Conservation (phyloP, 2,113 vertebrate genomes). For the Hippocampus guttulatus region DNA sequence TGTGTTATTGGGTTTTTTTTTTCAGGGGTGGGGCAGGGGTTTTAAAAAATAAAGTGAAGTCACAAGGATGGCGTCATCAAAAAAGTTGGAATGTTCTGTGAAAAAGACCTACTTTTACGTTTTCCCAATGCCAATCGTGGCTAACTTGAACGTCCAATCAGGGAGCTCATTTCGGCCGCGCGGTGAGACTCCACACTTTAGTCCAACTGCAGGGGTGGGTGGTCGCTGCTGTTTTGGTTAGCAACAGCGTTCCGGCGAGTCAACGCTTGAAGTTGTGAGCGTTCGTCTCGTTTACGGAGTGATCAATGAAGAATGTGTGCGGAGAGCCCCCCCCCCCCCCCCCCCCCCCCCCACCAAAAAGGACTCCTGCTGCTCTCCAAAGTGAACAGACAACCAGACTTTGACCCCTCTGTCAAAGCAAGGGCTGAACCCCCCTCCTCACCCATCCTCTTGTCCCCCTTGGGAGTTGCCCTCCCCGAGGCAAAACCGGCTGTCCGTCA, state of each 20-base stretch:
- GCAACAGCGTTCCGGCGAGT: neutral
- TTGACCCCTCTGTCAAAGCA: conserved; percentile 1
- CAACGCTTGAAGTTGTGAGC: neutral
- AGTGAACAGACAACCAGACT: conserved; percentile 2
- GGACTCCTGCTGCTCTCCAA: neutral
- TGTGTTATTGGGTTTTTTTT: neutral
- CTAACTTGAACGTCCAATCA: neutral
- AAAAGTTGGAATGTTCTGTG: no score
- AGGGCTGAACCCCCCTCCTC: conserved; percentile 17
- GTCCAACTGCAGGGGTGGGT: neutral
- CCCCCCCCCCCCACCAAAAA: neutral
- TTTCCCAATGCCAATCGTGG: no score
- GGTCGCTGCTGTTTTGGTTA: neutral
- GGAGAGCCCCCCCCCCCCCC: neutral
- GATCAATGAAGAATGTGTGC: neutral
- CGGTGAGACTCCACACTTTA: neutral
- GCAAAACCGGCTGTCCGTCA: conserved; percentile 69
- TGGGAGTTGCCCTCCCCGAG: conserved; percentile 44
- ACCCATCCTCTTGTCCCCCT: conserved; percentile 47
- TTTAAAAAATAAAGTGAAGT: neutral
- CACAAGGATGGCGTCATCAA: neutral
- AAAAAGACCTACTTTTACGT: no score
- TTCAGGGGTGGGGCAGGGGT: no score
- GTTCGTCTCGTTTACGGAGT: neutral
- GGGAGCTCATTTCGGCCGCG: neutral